Evolutionary conservation across 2,113 vertebrate genomes (phyloP).

Genomic region (Haemorhous mexicanus): DNA sequence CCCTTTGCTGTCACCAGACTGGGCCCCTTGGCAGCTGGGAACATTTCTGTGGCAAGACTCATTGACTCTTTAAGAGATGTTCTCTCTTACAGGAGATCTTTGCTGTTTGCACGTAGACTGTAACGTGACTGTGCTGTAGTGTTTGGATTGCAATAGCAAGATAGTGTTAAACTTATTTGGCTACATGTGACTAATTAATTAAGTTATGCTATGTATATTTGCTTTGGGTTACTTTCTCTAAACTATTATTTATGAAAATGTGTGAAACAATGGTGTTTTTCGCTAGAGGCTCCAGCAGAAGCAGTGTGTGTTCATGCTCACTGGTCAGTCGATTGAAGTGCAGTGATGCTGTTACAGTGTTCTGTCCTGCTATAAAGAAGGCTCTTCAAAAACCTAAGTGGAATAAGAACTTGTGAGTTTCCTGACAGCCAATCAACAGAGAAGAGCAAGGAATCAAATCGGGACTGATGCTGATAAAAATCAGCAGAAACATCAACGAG

Average conservation of each 20-base stretch:
- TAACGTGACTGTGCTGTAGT: background rate
- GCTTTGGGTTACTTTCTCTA: background rate
- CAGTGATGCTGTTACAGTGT: background rate
- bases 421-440: background rate
- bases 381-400: background rate
- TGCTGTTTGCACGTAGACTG: background rate
- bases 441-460: background rate
- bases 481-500: background rate
- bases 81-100: background rate
- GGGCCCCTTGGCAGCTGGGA: background rate
- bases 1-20: background rate
- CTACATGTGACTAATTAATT: background rate
- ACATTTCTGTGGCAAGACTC: background rate
- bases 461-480: background rate
- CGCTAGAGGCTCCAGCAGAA: background rate
- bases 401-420: background rate
- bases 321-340: background rate
- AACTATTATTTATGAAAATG: background rate
- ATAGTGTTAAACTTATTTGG: background rate
- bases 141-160: background rate
- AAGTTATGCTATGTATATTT: background rate
- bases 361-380: background rate
- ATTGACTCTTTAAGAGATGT: fast-evolving
- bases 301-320: background rate
- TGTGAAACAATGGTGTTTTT: background rate